phyloP scores from a whole-genome alignment of 2,797 vertebrate species.

The Oryzias dopingdopingensis region DNA sequence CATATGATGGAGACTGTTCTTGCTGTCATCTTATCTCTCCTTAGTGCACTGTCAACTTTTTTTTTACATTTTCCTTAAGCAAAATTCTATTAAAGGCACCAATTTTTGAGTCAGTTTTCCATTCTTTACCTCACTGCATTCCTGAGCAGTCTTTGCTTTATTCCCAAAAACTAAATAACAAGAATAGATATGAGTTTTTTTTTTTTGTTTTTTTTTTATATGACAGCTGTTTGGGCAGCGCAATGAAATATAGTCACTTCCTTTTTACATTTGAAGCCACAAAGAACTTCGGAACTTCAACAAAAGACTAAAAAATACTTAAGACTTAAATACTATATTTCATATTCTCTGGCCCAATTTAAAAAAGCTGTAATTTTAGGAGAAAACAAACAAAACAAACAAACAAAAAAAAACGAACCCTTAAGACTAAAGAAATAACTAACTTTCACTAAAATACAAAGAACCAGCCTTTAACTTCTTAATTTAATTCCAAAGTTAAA shows the following conservation, averaged over 20 bases:
- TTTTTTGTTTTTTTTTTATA: not conserved
- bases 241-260: slow-evolving; percentile 23
- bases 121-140: slow-evolving; percentile 5
- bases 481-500: too few species aligned
- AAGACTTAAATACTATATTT: not conserved
- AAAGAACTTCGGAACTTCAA: slow-evolving; percentile 25
- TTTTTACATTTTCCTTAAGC: slow-evolving; percentile 1
- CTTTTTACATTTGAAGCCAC: slow-evolving; percentile 35
- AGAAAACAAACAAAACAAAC: not conserved
- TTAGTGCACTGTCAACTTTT: not conserved
- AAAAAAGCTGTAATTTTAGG: slow-evolving; percentile 6
- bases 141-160: not conserved
- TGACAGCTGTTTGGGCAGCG: slow-evolving; percentile 19
- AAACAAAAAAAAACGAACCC: too few species aligned
- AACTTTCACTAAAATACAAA: too few species aligned
- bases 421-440: too few species aligned
- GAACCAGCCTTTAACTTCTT: too few species aligned
- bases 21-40: slow-evolving; percentile 3
- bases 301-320: slow-evolving; percentile 31
- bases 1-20: slow-evolving; percentile 19
- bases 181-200: not conserved
- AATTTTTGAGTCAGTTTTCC: slow-evolving; percentile 8
- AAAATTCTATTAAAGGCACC: slow-evolving; percentile 8
- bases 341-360: not conserved
- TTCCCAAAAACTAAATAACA: not conserved